A percentile compares a stretch with the other conserved stretches of the same genome.
These are phyloP conservation scores for Pegoplata infirma DNA, from an alignment of 2,888 invertebrate genomes.

Conservation along the genomic window DNA sequence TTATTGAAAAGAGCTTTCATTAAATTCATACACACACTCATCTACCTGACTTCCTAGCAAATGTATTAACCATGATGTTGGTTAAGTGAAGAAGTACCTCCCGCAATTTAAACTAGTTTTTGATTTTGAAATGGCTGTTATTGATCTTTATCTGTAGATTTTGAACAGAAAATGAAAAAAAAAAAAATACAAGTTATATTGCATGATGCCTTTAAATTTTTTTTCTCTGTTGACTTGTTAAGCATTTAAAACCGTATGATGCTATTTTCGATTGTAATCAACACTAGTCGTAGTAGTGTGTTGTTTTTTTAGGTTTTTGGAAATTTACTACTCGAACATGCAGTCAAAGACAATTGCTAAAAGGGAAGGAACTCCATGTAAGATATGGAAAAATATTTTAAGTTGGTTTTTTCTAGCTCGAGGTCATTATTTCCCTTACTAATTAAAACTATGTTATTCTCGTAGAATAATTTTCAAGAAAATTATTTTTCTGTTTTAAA, in stretches of 20 bases:
- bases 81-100: slow-evolving; percentile 48
- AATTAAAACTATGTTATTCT: too few species aligned
- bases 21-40: too few species aligned
- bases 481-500: too few species aligned
- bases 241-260: slow-evolving; percentile 60
- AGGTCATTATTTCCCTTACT: too few species aligned
- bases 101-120: slow-evolving; percentile 63
- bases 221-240: slow-evolving; percentile 56
- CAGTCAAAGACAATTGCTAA: slow-evolving; percentile 36
- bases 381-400: too few species aligned
- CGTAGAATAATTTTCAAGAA: too few species aligned
- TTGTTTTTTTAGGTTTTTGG: not conserved
- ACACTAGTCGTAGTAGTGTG: slow-evolving; percentile 20
- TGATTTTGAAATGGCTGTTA: slow-evolving; percentile 20
- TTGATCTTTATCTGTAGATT: slow-evolving; percentile 60
- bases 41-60: slow-evolving; percentile 43
- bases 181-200: slow-evolving; percentile 58
- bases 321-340: not conserved
- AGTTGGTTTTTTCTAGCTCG: too few species aligned
- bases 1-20: slow-evolving; percentile 55
- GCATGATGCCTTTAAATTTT: slow-evolving; percentile 56
- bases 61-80: not conserved
- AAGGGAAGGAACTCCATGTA: too few species aligned
- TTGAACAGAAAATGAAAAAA: too few species aligned
- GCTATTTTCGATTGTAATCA: slow-evolving; percentile 57